Evolutionary conservation across 2,113 vertebrate genomes (phyloP).

Genomic region (Calyptommatus sinebrachiatus): DNA sequence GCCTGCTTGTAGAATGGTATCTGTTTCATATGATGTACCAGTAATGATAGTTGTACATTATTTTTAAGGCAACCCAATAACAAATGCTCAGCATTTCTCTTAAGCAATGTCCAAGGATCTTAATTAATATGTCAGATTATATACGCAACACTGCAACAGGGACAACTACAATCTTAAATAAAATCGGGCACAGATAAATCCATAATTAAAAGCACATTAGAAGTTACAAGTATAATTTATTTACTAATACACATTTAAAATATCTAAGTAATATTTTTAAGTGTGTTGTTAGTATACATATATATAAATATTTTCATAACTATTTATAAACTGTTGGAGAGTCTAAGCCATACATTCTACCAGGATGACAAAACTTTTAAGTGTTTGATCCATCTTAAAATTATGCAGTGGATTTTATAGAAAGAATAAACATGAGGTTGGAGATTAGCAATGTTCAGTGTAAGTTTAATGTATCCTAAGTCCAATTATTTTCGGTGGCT

Average conservation of each 20-base stretch:
- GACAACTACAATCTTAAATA: constrained; percentile 66
- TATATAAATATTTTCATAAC: constrained; percentile 69
- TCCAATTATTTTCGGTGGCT: not conserved
- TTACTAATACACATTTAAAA: constrained; percentile 68
- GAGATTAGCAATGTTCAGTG: not conserved
- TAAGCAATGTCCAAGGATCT: constrained; percentile 63
- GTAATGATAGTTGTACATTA: constrained; percentile 43
- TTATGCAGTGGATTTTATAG: not conserved
- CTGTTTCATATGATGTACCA: not conserved
- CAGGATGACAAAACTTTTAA: not conserved
- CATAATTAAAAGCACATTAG: constrained; percentile 74
- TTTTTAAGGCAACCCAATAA: constrained; percentile 42
- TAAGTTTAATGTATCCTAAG: not conserved
- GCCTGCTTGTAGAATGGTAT: not conserved
- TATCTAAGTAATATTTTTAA: constrained; percentile 70
- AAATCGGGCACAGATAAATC: constrained; percentile 69
- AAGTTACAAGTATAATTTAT: constrained; percentile 74
- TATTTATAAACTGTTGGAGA: constrained; percentile 48
- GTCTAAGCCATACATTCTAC: constrained; percentile 37
- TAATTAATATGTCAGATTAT: constrained; percentile 68
- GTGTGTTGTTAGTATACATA: too few species aligned
- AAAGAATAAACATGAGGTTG: not conserved
- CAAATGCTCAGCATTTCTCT: constrained; percentile 44
- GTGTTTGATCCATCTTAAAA: not conserved
- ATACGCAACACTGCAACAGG: constrained; percentile 61